These are phyloP conservation scores for Blomia tropicalis DNA, from an alignment of 2,888 invertebrate species.

Conservation along the genomic window DNA sequence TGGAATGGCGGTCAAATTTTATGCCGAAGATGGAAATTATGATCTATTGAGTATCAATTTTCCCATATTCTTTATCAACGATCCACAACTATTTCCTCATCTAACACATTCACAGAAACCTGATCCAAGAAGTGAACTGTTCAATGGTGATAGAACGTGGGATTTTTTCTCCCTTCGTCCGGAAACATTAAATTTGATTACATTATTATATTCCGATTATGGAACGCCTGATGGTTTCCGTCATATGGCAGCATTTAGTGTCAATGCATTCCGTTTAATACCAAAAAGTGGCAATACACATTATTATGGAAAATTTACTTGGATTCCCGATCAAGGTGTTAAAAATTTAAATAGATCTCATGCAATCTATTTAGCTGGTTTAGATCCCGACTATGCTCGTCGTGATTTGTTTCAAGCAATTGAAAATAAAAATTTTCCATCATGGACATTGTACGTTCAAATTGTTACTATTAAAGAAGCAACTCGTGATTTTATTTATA, in stretches of 20 bases:
- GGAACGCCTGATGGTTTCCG: conserved; percentile 83
- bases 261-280: conserved; percentile 80
- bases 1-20: conserved; percentile 83
- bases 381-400: conserved; percentile 72
- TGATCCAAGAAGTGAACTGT: conserved; percentile 64
- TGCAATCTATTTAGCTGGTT: conserved; percentile 49
- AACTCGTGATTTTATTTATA: conserved; percentile 51
- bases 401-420: conserved; percentile 80
- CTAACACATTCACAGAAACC: conserved; percentile 93
- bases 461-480: conserved; percentile 78
- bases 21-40: conserved; percentile 74
- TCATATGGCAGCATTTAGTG: conserved; percentile 88
- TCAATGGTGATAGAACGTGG: conserved; percentile 90
- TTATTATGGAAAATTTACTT: conserved; percentile 77
- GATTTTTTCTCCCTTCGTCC: conserved; percentile 77
- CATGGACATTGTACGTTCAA: conserved; percentile 59
- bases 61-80: conserved; percentile 78
- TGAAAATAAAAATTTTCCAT: conserved; percentile 43
- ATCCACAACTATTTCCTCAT: conserved; percentile 74
- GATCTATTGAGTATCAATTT: conserved; percentile 78
- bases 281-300: conserved; percentile 54
- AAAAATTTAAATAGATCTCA: conserved; percentile 54
- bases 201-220: conserved; percentile 72
- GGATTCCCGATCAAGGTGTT: conserved; percentile 66
- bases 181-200: conserved; percentile 64